Conservation (phyloP, 2,888 invertebrate species). For the Lysandra bellargus region DNA sequence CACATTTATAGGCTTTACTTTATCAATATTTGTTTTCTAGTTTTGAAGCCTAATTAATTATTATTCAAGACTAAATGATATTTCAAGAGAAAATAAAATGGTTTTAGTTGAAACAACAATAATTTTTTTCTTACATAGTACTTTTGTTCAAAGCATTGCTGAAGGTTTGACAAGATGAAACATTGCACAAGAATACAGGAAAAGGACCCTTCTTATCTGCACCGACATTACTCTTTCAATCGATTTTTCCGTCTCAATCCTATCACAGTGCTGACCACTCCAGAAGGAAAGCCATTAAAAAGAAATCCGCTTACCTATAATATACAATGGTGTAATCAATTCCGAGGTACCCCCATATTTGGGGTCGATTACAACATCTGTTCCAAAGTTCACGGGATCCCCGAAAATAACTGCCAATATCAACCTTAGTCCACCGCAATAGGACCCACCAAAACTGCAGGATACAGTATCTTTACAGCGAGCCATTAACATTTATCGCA, state of each 20-base stretch:
- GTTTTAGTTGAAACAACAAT: no score
- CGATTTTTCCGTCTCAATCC: constrained; percentile 45
- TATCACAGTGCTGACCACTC: constrained; percentile 45
- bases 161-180: neutral
- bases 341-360: constrained; percentile 67
- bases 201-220: constrained; percentile 3
- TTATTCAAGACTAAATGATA: no score
- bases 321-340: constrained; percentile 68
- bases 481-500: neutral
- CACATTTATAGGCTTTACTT: no score
- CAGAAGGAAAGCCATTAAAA: constrained; percentile 63
- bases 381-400: constrained; percentile 48
- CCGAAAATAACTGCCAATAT: constrained; percentile 21
- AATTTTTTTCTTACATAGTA: no score
- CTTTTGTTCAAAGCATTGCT: no score
- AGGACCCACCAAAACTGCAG: constrained; percentile 36
- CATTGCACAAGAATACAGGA: neutral
- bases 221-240: constrained; percentile 39
- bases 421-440: constrained; percentile 33
- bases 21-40: no score
- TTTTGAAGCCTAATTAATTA: no score
- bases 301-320: constrained; percentile 71
- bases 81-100: no score
- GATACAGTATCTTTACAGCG: constrained; percentile 35
- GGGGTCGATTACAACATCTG: constrained; percentile 72